These are phyloP conservation scores for Cataglyphis hispanica DNA, from an alignment of 1,140 invertebrate species.

Conservation along the genomic window DNA sequence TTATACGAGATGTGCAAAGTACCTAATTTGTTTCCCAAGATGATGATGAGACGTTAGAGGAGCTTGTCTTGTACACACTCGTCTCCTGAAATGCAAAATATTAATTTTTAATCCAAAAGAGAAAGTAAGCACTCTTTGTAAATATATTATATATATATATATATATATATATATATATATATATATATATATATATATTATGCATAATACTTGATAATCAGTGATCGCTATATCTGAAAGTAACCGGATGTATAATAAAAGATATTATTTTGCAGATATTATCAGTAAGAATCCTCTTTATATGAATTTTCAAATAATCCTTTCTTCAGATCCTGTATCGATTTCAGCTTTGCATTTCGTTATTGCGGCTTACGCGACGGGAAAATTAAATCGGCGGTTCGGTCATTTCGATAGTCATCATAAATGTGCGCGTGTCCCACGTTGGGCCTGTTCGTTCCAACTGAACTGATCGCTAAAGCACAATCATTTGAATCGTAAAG, in stretches of 20 bases:
- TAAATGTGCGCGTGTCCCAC: neutral
- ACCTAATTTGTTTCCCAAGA: slow-evolving; percentile 79
- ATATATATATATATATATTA: too few species aligned
- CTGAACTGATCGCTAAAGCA: slow-evolving; percentile 40
- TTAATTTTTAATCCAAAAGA: slow-evolving; percentile 14
- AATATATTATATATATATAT: neutral
- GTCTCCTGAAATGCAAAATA: slow-evolving; percentile 75
- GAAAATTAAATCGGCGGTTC: slow-evolving; percentile 65
- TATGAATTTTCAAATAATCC: slow-evolving; percentile 24
- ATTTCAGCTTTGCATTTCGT: slow-evolving; percentile 58
- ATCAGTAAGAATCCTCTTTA: neutral
- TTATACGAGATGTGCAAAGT: slow-evolving; percentile 64
- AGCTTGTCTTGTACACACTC: slow-evolving; percentile 78
- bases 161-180: neutral
- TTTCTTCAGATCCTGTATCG: neutral
- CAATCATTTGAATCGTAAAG: slow-evolving; percentile 58
- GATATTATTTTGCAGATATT: neutral
- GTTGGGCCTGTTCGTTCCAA: slow-evolving; percentile 31
- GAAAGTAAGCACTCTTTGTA: neutral
- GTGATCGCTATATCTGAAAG: neutral
- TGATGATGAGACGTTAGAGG: slow-evolving; percentile 75
- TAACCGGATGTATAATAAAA: slow-evolving; percentile 8
- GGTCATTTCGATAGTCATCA: slow-evolving; percentile 68
- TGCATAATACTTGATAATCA: neutral
- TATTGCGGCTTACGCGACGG: slow-evolving; percentile 37